These are phyloP conservation scores for Poeciliopsis gracilis DNA, from an alignment of 2,797 vertebrate genomes.

Conservation along the genomic window DNA sequence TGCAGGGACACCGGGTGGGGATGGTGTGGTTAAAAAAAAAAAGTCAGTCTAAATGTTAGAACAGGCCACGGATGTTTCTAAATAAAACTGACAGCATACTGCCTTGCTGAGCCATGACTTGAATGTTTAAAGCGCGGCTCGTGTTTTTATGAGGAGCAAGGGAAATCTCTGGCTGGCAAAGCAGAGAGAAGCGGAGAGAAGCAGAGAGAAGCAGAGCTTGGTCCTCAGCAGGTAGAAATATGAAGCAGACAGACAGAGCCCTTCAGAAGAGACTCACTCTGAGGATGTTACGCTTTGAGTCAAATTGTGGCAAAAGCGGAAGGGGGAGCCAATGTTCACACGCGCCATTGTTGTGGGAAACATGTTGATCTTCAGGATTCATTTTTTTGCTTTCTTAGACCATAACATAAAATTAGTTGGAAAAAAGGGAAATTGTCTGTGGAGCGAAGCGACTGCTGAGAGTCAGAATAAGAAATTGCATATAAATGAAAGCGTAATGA, in stretches of 20 bases:
- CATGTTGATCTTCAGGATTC: slow-evolving; percentile 45
- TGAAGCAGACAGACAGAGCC: slow-evolving; percentile 69
- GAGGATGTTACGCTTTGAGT: slow-evolving; percentile 52
- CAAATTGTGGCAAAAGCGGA: slow-evolving; percentile 15
- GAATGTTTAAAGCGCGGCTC: slow-evolving; percentile 78
- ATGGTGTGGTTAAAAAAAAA: slow-evolving; percentile 21
- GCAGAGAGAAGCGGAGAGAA: slow-evolving; percentile 46
- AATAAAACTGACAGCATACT: slow-evolving; percentile 84
- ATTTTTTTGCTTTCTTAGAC: slow-evolving; percentile 23
- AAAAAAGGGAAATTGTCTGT: slow-evolving; percentile 20
- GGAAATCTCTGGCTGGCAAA: slow-evolving; percentile 71
- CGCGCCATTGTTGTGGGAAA: slow-evolving; percentile 18
- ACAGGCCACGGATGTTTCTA: slow-evolving; percentile 76
- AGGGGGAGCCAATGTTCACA: not conserved
- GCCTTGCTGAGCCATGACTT: slow-evolving; percentile 78
- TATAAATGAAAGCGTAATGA: slow-evolving; percentile 40
- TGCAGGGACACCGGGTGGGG: slow-evolving; percentile 44
- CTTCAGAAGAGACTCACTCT: slow-evolving; percentile 45
- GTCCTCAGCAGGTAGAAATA: slow-evolving; percentile 72
- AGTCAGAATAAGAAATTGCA: slow-evolving; percentile 28
- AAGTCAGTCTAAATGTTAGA: slow-evolving; percentile 75
- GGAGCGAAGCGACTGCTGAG: slow-evolving; percentile 8
- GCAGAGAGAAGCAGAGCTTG: slow-evolving; percentile 53
- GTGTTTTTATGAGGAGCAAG: slow-evolving; percentile 63
- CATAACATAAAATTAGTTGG: slow-evolving; percentile 20